A percentile compares a stretch with the other conserved stretches of the same genome.
Evolutionary conservation across 2,113 vertebrate genomes (phyloP).

Genomic region (Morone chrysops): DNA sequence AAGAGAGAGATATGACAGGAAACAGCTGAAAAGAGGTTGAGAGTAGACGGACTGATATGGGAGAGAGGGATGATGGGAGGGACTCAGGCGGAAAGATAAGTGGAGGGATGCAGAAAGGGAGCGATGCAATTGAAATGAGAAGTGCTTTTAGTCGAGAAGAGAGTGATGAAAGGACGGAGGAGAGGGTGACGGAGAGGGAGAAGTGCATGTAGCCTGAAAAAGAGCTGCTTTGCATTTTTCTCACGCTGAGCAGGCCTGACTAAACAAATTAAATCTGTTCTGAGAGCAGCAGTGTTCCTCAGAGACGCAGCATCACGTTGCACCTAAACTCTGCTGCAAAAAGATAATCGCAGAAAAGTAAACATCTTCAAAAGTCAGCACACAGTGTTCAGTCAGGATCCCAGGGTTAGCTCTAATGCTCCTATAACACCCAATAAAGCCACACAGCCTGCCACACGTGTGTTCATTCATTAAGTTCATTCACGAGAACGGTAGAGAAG

Average conservation of each 20-base stretch:
- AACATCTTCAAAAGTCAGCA: background rate
- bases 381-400: too few relatives aligned
- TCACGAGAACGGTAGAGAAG: too few relatives aligned
- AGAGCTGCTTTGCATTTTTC: constrained; percentile 49
- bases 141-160: constrained; percentile 23
- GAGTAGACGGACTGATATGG: background rate
- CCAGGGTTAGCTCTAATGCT: too few relatives aligned
- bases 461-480: too few relatives aligned
- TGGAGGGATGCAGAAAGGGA: background rate
- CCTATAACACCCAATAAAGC: too few relatives aligned
- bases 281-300: constrained; percentile 11
- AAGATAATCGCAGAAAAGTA: background rate
- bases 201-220: constrained; percentile 18
- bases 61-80: constrained; percentile 30
- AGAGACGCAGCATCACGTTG: background rate
- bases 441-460: too few relatives aligned
- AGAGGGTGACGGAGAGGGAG: constrained; percentile 33
- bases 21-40: constrained; percentile 20
- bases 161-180: constrained; percentile 30
- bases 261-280: constrained; percentile 58
- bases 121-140: constrained; percentile 43
- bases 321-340: background rate
- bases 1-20: constrained; percentile 28
- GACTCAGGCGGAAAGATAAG: constrained; percentile 16
- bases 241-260: constrained; percentile 40